These are phyloP conservation scores for Corythucha ciliata DNA, from an alignment of 2,888 invertebrate genomes.

Conservation along the genomic window DNA sequence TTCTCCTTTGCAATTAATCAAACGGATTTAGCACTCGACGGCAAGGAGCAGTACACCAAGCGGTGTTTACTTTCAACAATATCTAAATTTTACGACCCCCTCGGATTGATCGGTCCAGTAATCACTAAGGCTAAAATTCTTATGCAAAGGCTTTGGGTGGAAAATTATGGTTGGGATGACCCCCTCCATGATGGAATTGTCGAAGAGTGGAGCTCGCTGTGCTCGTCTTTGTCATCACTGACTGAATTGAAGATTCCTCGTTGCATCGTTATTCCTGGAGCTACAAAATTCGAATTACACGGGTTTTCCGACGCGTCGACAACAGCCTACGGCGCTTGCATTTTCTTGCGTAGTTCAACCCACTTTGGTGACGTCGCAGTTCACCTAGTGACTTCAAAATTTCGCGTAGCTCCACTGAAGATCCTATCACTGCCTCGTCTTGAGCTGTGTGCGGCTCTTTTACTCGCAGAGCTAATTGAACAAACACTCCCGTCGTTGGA, in stretches of 20 bases:
- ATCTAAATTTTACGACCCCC: too few relatives aligned
- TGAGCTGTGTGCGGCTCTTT: constrained; percentile 12
- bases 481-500: too few relatives aligned
- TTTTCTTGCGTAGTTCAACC: constrained; percentile 7
- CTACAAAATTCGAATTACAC: background rate
- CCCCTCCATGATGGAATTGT: too few relatives aligned
- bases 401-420: constrained; percentile 18
- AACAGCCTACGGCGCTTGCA: constrained; percentile 13
- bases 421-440: constrained; percentile 6
- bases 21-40: background rate
- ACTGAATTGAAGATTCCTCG: too few relatives aligned
- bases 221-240: too few relatives aligned
- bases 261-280: background rate
- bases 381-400: constrained; percentile 11
- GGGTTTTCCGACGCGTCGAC: constrained; percentile 20
- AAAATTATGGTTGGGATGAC: too few relatives aligned
- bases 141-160: too few relatives aligned
- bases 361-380: background rate
- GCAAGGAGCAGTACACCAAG: too few relatives aligned
- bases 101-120: too few relatives aligned
- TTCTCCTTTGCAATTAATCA: constrained; percentile 11
- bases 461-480: background rate
- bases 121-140: too few relatives aligned
- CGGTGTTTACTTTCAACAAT: too few relatives aligned
- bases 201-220: too few relatives aligned